Percentiles rank a stretch among this genome's conserved stretches.
Evolutionary conservation across 2,888 invertebrate species (phyloP).

Genomic region (Drosophila setosimentum): DNA sequence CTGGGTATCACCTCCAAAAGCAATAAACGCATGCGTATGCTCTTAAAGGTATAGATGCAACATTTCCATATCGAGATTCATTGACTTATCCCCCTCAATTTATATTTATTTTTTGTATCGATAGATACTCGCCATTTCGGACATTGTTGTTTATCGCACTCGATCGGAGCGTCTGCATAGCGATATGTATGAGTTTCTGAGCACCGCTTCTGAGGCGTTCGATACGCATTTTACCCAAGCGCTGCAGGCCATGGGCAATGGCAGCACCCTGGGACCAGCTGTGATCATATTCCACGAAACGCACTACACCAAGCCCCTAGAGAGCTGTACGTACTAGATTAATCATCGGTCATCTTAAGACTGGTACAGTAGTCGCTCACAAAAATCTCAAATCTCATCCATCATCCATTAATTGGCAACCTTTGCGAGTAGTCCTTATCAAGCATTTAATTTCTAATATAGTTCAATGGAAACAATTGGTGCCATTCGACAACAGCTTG

Average conservation of each 20-base stretch:
- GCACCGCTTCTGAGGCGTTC: slow-evolving; percentile 91
- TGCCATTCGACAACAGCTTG: background rate
- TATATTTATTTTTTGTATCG: background rate
- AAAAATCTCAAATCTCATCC: background rate
- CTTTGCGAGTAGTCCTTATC: too few relatives aligned
- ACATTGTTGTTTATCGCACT: slow-evolving; percentile 92
- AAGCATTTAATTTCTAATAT: background rate
- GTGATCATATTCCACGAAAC: slow-evolving; percentile 93
- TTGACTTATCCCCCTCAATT: background rate
- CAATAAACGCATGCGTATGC: slow-evolving; percentile 87
- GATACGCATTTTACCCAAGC: slow-evolving; percentile 90
- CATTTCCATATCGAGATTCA: background rate
- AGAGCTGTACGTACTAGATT: slow-evolving; percentile 85
- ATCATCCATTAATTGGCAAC: background rate
- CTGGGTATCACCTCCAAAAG: slow-evolving; percentile 86
- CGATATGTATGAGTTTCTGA: slow-evolving; percentile 92
- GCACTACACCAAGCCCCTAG: slow-evolving; percentile 89
- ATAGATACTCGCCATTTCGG: slow-evolving; percentile 91
- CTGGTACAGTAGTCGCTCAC: slow-evolving; percentile 17
- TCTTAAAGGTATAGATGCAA: slow-evolving; percentile 87
- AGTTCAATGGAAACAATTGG: background rate
- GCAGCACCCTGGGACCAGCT: slow-evolving; percentile 89
- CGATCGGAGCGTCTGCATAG: slow-evolving; percentile 90
- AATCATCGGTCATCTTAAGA: slow-evolving; percentile 12
- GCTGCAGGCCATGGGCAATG: slow-evolving; percentile 80